Conservation (phyloP, 2,113 vertebrate species). For the Eublepharis macularius region DNA sequence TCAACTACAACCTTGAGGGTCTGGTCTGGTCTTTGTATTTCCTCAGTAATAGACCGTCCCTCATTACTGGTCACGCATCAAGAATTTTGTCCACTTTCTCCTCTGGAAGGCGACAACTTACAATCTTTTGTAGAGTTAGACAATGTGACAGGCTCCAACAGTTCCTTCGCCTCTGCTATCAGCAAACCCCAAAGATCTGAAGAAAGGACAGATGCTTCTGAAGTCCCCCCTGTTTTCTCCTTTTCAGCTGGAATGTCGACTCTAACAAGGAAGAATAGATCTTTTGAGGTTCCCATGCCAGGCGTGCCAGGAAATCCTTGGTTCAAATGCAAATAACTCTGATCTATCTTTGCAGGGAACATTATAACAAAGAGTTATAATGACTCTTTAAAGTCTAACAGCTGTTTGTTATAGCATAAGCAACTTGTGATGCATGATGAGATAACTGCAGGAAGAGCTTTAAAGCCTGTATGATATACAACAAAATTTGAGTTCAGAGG, state of each 20-base stretch:
- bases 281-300: conserved; percentile 37
- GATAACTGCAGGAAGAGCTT: too few relatives aligned
- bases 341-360: too few relatives aligned
- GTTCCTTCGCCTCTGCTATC: conserved; percentile 68
- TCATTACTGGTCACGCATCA: not conserved
- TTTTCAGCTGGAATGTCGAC: conserved; percentile 51
- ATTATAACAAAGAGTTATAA: not conserved
- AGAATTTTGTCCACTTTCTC: too few relatives aligned
- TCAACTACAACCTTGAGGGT: too few relatives aligned
- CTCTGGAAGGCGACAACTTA: conserved; percentile 27
- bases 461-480: too few relatives aligned
- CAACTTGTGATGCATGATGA: too few relatives aligned
- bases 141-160: conserved; percentile 45
- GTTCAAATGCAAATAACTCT: conserved; percentile 6
- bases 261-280: conserved; percentile 48
- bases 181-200: conserved; percentile 65
- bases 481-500: too few relatives aligned
- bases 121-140: conserved; percentile 43
- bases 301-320: conserved; percentile 24
- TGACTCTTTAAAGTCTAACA: too few relatives aligned
- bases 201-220: conserved; percentile 64
- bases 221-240: conserved; percentile 40
- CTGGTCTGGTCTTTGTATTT: too few relatives aligned
- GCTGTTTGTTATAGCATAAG: too few relatives aligned
- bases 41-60: not conserved